Evolutionary conservation across 2,797 vertebrate genomes (phyloP).

Genomic region (Syndactyla subalaris): DNA sequence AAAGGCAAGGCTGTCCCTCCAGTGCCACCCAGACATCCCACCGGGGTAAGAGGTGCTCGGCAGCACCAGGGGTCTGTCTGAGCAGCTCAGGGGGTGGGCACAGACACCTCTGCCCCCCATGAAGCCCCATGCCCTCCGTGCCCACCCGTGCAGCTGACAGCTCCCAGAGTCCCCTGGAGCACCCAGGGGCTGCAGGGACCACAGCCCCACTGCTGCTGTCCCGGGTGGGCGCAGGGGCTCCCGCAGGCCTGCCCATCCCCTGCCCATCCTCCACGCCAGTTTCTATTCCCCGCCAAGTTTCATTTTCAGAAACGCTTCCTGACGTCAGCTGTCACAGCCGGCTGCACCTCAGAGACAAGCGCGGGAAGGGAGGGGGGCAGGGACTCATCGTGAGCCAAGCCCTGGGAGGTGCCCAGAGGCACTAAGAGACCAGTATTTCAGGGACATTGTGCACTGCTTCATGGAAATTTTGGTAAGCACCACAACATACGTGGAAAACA

Average conservation of each 20-base stretch:
- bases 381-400: background rate
- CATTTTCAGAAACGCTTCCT: accelerated
- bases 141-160: accelerated
- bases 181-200: accelerated
- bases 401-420: background rate
- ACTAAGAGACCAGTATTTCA: accelerated
- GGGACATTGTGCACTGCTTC: too few species aligned
- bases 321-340: background rate
- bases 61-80: accelerated
- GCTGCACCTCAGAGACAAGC: too few species aligned
- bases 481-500: background rate
- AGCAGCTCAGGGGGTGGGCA: background rate
- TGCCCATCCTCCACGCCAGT: background rate
- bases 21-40: accelerated
- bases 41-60: background rate
- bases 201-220: accelerated
- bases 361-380: background rate
- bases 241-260: background rate
- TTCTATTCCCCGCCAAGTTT: background rate
- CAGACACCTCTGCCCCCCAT: background rate
- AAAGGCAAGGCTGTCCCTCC: background rate
- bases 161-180: accelerated
- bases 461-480: background rate
- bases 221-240: background rate
- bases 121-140: background rate